A percentile compares a stretch with the other conserved stretches of the same genome.
Evolutionary conservation across 2,113 vertebrate genomes (phyloP).

Genomic region (Sinosuthora webbiana): DNA sequence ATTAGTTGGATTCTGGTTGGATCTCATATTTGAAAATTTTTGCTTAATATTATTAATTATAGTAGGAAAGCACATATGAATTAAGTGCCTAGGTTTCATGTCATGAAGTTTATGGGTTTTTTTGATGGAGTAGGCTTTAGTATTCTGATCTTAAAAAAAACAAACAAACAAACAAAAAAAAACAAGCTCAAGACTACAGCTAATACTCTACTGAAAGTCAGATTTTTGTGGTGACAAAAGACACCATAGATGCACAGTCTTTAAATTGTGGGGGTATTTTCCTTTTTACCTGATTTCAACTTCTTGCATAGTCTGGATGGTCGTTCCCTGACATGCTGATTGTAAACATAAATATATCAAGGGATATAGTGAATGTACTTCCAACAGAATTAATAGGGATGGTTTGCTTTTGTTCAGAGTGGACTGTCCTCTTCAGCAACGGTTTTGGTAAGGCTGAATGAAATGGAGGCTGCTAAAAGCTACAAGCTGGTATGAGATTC

Average conservation of each 20-base stretch:
- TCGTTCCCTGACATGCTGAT: not conserved
- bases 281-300: not conserved
- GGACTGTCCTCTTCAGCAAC: not conserved
- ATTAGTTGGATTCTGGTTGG: not conserved
- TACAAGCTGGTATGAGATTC: not conserved
- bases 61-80: not conserved
- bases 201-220: not conserved
- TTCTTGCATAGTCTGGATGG: not conserved
- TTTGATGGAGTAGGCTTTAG: not conserved
- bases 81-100: not conserved
- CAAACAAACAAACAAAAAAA: too few relatives aligned
- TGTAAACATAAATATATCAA: not conserved
- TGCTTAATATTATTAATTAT: not conserved
- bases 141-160: not conserved
- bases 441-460: not conserved
- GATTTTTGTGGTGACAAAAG: not conserved
- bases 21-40: not conserved
- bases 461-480: not conserved
- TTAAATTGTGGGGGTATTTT: not conserved
- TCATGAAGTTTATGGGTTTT: not conserved
- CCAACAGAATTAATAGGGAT: not conserved
- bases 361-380: not conserved
- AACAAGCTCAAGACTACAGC: not conserved
- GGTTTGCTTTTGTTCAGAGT: not conserved
- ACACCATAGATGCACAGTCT: not conserved